These are phyloP conservation scores for Cinclus mexicanus DNA, from an alignment of 2,113 vertebrate genomes.

Conservation along the genomic window DNA sequence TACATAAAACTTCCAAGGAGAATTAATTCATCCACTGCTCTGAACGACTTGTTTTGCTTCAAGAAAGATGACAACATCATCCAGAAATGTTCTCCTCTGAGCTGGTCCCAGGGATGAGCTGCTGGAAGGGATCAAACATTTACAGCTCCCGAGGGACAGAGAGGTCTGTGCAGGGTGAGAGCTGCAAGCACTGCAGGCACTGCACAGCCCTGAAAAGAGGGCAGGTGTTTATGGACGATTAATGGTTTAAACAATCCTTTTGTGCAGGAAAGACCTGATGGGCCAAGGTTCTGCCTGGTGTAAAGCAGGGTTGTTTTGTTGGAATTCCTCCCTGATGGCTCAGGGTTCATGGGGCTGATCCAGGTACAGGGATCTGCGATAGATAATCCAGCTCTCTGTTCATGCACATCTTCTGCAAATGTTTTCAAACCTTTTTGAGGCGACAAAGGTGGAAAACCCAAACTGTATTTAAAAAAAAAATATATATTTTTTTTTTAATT, in stretches of 20 bases:
- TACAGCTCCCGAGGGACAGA: not conserved
- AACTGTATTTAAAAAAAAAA: not conserved
- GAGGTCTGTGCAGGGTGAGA: not conserved
- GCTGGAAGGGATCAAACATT: slow-evolving; percentile 20
- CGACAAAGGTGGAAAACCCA: not conserved
- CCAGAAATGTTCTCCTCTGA: slow-evolving; percentile 14
- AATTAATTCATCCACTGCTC: slow-evolving; percentile 12
- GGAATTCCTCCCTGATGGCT: not conserved
- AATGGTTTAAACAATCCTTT: not conserved
- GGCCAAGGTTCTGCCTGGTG: not conserved
- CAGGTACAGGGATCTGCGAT: too few relatives aligned
- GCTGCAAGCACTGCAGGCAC: not conserved
- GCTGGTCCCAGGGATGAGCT: not conserved
- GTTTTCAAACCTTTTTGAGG: not conserved
- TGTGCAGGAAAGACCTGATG: not conserved
- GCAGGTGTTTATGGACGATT: not conserved
- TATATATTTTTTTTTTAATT: not conserved
- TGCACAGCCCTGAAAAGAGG: not conserved
- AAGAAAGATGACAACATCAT: slow-evolving; percentile 34
- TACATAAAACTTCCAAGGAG: slow-evolving; percentile 35
- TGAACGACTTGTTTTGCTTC: slow-evolving; percentile 51
- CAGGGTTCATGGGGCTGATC: not conserved
- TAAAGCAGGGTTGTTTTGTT: not conserved
- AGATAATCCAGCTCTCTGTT: not conserved
- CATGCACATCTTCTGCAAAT: not conserved